Evolutionary conservation across 2,113 vertebrate species (phyloP).

Genomic region (Balaenoptera acutorostrata): DNA sequence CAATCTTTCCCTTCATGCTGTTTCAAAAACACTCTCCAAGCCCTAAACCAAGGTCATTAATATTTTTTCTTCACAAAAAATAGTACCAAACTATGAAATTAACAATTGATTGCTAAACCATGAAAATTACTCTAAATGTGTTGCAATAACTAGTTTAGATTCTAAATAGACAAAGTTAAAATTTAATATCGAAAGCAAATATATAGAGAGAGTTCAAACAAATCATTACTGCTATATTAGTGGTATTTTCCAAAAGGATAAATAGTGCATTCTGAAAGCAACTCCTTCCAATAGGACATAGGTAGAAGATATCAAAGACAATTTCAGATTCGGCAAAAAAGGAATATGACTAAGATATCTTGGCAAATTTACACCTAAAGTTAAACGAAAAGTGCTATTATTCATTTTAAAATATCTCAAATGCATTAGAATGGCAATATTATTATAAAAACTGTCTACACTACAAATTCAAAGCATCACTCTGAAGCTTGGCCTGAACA

Average conservation of each 20-base stretch:
- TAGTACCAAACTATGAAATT: not conserved
- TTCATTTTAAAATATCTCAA: slow-evolving; percentile 29
- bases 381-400: not conserved
- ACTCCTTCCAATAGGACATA: not conserved
- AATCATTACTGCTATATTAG: not conserved
- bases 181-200: not conserved
- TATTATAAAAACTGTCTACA: not conserved
- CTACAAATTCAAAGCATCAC: not conserved
- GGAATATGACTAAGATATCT: not conserved
- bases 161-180: not conserved
- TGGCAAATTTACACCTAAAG: slow-evolving; percentile 7
- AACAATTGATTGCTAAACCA: not conserved
- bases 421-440: not conserved
- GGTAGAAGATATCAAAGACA: not conserved
- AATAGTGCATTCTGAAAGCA: not conserved
- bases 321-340: not conserved
- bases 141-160: not conserved
- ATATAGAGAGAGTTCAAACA: not conserved
- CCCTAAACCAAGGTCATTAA: not conserved
- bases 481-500: not conserved
- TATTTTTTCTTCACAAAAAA: not conserved
- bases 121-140: not conserved
- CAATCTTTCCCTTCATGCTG: not conserved
- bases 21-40: not conserved
- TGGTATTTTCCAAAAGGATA: not conserved